These are phyloP conservation scores for Dynastes tityus DNA, from an alignment of 2,888 invertebrate species.

Conservation along the genomic window DNA sequence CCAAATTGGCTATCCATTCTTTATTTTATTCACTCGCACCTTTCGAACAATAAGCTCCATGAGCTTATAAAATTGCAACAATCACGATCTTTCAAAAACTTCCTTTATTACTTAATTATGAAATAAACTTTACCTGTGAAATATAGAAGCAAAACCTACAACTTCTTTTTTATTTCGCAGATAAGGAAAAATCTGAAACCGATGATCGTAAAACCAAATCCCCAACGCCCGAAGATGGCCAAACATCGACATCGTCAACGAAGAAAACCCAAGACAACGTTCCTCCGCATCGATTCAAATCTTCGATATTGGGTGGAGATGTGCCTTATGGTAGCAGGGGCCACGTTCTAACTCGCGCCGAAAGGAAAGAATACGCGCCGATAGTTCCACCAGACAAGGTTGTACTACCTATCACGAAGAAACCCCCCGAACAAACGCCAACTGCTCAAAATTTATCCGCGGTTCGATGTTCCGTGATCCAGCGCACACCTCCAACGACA, in stretches of 20 bases:
- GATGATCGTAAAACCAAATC: conserved; percentile 51
- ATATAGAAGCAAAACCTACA: too few species aligned
- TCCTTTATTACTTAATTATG: too few species aligned
- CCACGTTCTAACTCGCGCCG: conserved; percentile 86
- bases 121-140: too few species aligned
- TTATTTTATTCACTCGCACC: too few species aligned
- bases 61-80: too few species aligned
- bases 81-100: too few species aligned
- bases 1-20: too few species aligned
- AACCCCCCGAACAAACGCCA: conserved; percentile 73
- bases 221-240: conserved; percentile 51
- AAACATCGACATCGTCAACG: conserved; percentile 43
- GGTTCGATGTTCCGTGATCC: conserved; percentile 86
- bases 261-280: conserved; percentile 54
- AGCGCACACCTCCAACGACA: conserved; percentile 78
- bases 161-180: conserved; percentile 28
- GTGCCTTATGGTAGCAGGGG: conserved; percentile 87
- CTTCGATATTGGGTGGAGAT: conserved; percentile 86
- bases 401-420: conserved; percentile 74
- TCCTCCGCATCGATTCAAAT: conserved; percentile 80
- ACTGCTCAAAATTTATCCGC: conserved; percentile 67
- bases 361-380: conserved; percentile 85
- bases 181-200: conserved; percentile 44
- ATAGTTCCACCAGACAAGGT: conserved; percentile 75
- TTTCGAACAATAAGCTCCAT: too few species aligned